These are phyloP conservation scores for Oopsacas minuta DNA, from an alignment of 37 sponge, comb jelly and placozoan genomes.

Conservation along the genomic window DNA sequence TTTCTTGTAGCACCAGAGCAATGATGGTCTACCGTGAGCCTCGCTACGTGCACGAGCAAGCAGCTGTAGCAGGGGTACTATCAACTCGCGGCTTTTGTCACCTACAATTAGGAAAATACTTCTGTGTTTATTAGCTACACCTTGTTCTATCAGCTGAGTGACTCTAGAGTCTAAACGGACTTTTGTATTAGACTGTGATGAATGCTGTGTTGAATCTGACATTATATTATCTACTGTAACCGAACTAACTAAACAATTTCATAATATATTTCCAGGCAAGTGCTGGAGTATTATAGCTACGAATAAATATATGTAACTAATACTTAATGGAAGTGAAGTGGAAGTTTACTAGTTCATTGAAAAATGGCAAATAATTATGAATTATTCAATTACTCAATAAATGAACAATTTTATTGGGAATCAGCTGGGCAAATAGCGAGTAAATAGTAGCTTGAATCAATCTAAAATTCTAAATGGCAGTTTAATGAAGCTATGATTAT, in stretches of 20 bases:
- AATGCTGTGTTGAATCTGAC: not conserved
- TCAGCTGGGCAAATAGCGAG: too few relatives aligned
- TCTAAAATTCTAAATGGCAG: too few relatives aligned
- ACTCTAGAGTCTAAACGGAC: constrained; percentile 65
- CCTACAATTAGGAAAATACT: constrained; percentile 75
- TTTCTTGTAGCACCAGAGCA: constrained; percentile 98
- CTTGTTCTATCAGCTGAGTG: constrained; percentile 65
- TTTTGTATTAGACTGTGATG: constrained; percentile 25
- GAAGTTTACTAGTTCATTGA: too few relatives aligned
- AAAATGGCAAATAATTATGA: too few relatives aligned
- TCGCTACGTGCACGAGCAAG: constrained; percentile 47
- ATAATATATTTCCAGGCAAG: not conserved
- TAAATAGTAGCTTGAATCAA: too few relatives aligned
- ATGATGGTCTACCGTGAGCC: constrained; percentile 60
- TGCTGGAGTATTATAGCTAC: not conserved
- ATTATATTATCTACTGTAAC: not conserved
- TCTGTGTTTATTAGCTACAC: constrained; percentile 45
- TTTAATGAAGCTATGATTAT: too few relatives aligned
- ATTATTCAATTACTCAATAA: too few relatives aligned
- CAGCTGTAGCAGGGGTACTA: constrained; percentile 89
- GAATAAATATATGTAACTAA: not conserved
- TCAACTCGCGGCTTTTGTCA: constrained; percentile 74
- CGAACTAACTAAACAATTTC: not conserved
- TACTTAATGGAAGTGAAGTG: not conserved
- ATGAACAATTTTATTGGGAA: too few relatives aligned